Evolutionary conservation across 2,113 vertebrate species (phyloP).

Genomic region (Burhinus bistriatus): DNA sequence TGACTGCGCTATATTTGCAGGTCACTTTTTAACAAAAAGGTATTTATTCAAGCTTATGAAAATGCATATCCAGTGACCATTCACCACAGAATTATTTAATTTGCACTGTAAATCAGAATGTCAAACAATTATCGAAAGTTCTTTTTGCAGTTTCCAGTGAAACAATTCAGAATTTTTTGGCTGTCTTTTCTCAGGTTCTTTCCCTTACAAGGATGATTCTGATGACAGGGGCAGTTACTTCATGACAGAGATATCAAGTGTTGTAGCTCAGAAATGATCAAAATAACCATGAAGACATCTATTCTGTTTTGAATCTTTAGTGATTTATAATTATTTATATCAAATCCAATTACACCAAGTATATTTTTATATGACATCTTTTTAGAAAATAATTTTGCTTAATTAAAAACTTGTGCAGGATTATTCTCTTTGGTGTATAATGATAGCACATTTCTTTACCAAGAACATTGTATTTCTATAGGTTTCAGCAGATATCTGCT

Average conservation of each 20-base stretch:
- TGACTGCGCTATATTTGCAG: neutral
- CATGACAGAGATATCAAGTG: neutral
- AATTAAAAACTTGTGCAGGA: neutral
- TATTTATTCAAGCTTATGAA: neutral
- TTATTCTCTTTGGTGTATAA: neutral
- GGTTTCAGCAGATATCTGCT: neutral
- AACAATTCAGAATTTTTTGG: neutral
- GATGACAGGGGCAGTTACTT: neutral
- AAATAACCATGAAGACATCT: neutral
- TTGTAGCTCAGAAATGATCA: neutral
- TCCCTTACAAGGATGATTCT: neutral
- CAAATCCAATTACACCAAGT: neutral
- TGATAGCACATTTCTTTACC: neutral
- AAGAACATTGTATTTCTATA: neutral
- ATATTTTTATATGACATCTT: neutral
- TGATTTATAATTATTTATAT: neutral
- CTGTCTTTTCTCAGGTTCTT: neutral
- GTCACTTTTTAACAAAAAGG: neutral
- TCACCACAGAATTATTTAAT: neutral
- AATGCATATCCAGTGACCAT: neutral
- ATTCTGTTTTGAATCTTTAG: neutral
- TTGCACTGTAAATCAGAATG: neutral
- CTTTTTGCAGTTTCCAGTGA: neutral
- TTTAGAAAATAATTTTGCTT: neutral
- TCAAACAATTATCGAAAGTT: neutral